Base-by-base conservation (phyloP, 2,113 vertebrate species). In the Thamnophis sirtalis region DNA sequence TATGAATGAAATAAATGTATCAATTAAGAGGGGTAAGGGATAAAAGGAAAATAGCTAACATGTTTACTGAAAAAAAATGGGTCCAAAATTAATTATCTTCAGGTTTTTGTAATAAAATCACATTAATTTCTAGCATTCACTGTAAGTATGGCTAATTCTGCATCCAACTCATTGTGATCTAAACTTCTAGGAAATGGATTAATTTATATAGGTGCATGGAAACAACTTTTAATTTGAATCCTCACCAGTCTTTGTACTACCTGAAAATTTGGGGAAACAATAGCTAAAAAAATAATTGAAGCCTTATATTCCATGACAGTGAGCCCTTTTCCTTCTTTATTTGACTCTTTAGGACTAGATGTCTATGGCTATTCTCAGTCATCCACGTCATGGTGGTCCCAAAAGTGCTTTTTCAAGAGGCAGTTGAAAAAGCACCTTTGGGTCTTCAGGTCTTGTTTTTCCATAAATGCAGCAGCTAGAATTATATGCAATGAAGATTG, bases 401-500 rank as follows among this genome's bases (percentile, higher is more conserved):
- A 55, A 21, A 19, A 17, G 54, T 19, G 17, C 54, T 55, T 26
- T 58, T 58, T 58, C 8, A 24, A 58, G 22, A 58, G 24, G 22
- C 56, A 1, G 24, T 60, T 26, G 58, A 60, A 60, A 60, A 60
- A 60, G 24, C 9, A 26, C 58, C 58, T 26, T 26, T 60, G 24
- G 58, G 58, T 26, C 58, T 50, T 92, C 54, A 50, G 54, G 28
- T 28, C n/a, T 2, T 11, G 80, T 2, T 89, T 84, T 10, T 58
- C 17, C 1, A 38, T 19, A 4, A 58, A 84, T 6, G 0, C 84
- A 3, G 19, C 87, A 1, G 33, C 91, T 89, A 28, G 56, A n/a
- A 68, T 91, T 93, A 1, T n/a, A 87, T 53, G 68, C 92, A 80
- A 9, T 9, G 11, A 93, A 38, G 94, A 48, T 89, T 93, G 33